phyloP scores from a whole-genome alignment of 2,113 vertebrate genomes.

The Hemichromis elongatus region DNA sequence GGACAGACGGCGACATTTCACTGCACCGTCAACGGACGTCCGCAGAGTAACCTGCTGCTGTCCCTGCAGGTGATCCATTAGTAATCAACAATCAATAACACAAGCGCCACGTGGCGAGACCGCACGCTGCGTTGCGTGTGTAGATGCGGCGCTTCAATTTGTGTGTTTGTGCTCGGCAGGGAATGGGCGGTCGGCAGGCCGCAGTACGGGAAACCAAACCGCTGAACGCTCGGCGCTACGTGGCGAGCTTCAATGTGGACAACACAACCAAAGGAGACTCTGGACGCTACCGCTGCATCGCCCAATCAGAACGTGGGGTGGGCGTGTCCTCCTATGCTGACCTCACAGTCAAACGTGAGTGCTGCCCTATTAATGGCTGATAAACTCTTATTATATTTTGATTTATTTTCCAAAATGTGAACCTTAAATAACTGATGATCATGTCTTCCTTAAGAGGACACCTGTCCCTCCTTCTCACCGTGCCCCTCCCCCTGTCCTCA shows the following conservation, averaged over 20 bases:
- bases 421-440: background rate
- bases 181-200: slow-evolving; percentile 80
- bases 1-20: slow-evolving; percentile 88
- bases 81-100: background rate
- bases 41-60: slow-evolving; percentile 77
- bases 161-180: slow-evolving; percentile 61
- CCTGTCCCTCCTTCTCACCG: background rate
- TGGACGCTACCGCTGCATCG: slow-evolving; percentile 91
- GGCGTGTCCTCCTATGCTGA: slow-evolving; percentile 91
- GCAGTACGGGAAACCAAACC: slow-evolving; percentile 83
- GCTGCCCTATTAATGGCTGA: background rate
- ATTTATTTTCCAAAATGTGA: background rate
- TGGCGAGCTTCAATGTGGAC: slow-evolving; percentile 84
- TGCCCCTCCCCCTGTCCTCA: background rate
- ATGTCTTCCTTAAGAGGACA: background rate
- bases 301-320: slow-evolving; percentile 84
- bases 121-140: background rate
- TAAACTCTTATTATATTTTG: background rate
- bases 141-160: background rate
- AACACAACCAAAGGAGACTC: slow-evolving; percentile 88
- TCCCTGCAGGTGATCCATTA: slow-evolving; percentile 83
- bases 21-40: slow-evolving; percentile 87
- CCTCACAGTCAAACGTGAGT: slow-evolving; percentile 92
- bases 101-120: background rate
- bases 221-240: slow-evolving; percentile 80